Conservation (phyloP, 2,113 vertebrate genomes). For the Amphiprion ocellaris region DNA sequence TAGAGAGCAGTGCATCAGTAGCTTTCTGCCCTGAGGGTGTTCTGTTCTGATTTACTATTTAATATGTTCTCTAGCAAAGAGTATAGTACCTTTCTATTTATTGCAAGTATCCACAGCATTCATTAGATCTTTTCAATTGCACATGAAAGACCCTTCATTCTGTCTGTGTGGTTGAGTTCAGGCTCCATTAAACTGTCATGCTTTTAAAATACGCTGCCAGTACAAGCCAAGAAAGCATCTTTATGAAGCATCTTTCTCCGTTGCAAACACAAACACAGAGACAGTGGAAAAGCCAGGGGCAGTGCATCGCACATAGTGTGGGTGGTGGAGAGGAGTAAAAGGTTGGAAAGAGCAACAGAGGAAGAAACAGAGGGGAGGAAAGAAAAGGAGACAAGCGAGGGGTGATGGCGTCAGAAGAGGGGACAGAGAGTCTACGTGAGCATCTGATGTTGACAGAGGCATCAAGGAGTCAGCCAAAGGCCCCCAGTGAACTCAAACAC, state of each 20-base stretch:
- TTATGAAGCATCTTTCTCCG: slow-evolving; percentile 16
- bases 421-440: slow-evolving; percentile 69
- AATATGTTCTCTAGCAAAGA: slow-evolving; percentile 35
- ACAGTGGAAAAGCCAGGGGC: slow-evolving; percentile 45
- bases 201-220: slow-evolving; percentile 23
- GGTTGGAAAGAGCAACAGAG: slow-evolving; percentile 36
- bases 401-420: slow-evolving; percentile 65
- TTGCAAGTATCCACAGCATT: slow-evolving; percentile 15
- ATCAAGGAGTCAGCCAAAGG: slow-evolving; percentile 85
- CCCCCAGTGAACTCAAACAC: slow-evolving; percentile 71
- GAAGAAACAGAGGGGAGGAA: slow-evolving; percentile 38
- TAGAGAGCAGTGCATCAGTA: neutral
- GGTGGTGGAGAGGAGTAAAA: slow-evolving; percentile 24
- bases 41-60: slow-evolving; percentile 38
- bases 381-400: slow-evolving; percentile 47
- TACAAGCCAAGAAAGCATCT: slow-evolving; percentile 37
- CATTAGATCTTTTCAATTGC: slow-evolving; percentile 31
- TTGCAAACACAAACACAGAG: slow-evolving; percentile 55
- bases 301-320: neutral
- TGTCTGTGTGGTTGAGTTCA: slow-evolving; percentile 28
- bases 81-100: slow-evolving; percentile 7
- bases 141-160: slow-evolving; percentile 39
- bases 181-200: slow-evolving; percentile 64
- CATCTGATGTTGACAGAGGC: slow-evolving; percentile 71
- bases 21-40: neutral